Conservation (phyloP, 1,140 invertebrate genomes). For the Lineus longissimus region DNA sequence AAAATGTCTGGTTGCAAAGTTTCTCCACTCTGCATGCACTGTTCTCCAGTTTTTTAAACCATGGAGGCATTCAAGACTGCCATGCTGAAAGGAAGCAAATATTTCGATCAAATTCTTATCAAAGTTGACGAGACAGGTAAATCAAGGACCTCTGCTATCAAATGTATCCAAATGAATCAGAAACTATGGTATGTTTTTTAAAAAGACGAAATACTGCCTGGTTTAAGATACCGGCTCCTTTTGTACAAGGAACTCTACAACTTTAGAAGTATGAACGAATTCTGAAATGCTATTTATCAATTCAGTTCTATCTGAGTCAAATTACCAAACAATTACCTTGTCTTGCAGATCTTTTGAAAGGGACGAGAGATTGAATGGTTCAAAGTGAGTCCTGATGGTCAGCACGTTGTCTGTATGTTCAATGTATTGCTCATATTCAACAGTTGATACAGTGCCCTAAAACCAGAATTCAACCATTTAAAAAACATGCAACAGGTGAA, state of each 20-base stretch:
- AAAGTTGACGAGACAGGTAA: too few relatives aligned
- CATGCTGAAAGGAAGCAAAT: slow-evolving; percentile 7
- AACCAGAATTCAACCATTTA: background rate
- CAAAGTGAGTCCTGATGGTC: slow-evolving; percentile 27
- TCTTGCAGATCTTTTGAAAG: slow-evolving; percentile 35
- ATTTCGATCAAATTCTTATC: too few relatives aligned
- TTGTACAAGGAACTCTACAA: background rate
- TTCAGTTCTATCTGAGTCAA: too few relatives aligned
- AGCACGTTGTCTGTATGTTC: slow-evolving; percentile 32
- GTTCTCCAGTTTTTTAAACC: slow-evolving; percentile 41
- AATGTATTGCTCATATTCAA: slow-evolving; percentile 20
- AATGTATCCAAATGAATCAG: too few relatives aligned
- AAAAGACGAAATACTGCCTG: too few relatives aligned
- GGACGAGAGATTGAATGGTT: slow-evolving; percentile 29
- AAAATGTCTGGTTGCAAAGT: slow-evolving; percentile 37
- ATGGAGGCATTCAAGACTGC: slow-evolving; percentile 22
- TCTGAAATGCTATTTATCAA: too few relatives aligned
- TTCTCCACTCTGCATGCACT: slow-evolving; percentile 20
- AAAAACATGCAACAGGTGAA: background rate
- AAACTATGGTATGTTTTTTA: too few relatives aligned
- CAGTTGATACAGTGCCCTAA: background rate
- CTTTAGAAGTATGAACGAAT: too few relatives aligned
- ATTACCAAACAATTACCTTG: slow-evolving; percentile 24
- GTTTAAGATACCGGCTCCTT: background rate
- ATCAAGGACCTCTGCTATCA: too few relatives aligned